Evolutionary conservation across 1,140 invertebrate genomes (phyloP), one percentile per base, ranked within the genome.

Genomic region (Muscidifurax raptorellus): DNA sequence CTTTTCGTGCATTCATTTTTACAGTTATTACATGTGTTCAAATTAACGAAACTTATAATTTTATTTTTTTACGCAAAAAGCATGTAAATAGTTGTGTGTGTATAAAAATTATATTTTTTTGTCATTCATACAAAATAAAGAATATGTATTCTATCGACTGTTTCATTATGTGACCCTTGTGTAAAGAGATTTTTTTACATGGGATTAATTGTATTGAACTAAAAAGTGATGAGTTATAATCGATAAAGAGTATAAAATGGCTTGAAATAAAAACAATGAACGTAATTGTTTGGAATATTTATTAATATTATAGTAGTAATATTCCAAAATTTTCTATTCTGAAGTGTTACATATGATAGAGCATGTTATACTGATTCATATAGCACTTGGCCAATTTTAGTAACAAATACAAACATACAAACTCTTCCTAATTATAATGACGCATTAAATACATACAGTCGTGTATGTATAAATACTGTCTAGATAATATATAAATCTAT

Each of bases 381-480:
- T 64, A n/a, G 64, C 25, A 25, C 15, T 32, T 36, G 22, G 30
- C 10, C 18, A 67, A 67, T 83, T 66, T 81, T 77, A 76, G 25
- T 83, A 78, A 83, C 44, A 83, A 72, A 52, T 77, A 77, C 25
- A 69, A 77, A 83, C 52, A 66, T 78, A 69, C 40, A 78, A 78
- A 78, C 10, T 59, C 27, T 28, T n/a, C 25, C 22, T 81, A 81
- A 80, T 86, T 83, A 87, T 74, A 86, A 75, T 40, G 66, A 82
- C 27, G 74, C 22, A 79, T 71, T 71, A 32, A 69, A 83, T 69
- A 88, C 59, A 80, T 84, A 82, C 82, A 86, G 87, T 87, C 85
- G 86, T 82, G 86, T 81, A 80, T 83, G 59, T 87, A 86, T 86
- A 86, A 30, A 85, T 52, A 85, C 40, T 80, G 25, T 71, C 67